phyloP scores from a whole-genome alignment of 2,797 vertebrate genomes.

The Pachyuromys duprasi region DNA sequence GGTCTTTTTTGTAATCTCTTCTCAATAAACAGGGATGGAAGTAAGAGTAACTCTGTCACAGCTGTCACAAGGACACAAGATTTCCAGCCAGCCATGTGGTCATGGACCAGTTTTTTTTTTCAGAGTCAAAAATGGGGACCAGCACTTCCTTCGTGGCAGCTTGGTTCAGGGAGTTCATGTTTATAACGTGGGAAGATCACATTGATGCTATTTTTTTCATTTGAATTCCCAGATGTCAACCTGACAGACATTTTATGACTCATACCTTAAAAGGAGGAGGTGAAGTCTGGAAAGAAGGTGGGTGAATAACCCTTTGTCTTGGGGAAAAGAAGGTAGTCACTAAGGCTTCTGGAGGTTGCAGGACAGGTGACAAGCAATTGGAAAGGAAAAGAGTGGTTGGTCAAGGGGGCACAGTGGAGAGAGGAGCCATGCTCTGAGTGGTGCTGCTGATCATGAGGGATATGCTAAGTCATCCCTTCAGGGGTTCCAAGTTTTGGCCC shows the following conservation, averaged over 20 bases:
- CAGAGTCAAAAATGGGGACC: background rate
- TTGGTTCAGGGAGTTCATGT: slow-evolving; percentile 42
- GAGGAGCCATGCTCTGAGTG: background rate
- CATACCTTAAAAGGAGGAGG: background rate
- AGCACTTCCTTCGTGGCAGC: background rate
- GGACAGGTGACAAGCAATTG: background rate
- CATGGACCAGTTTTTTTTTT: background rate
- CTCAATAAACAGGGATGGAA: background rate
- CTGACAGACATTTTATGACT: slow-evolving; percentile 20
- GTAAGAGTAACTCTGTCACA: background rate
- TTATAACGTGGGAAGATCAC: background rate
- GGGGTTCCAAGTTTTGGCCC: accelerated
- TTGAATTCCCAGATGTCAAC: slow-evolving; percentile 13
- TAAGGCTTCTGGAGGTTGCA: background rate
- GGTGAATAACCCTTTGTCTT: slow-evolving; percentile 31
- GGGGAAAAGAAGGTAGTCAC: background rate
- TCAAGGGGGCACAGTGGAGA: background rate
- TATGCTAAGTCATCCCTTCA: background rate
- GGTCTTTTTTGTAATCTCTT: background rate
- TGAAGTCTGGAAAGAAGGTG: background rate
- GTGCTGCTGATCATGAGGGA: background rate
- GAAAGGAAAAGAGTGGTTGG: background rate
- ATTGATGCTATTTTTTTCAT: background rate
- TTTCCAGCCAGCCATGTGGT: background rate
- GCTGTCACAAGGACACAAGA: background rate